These are phyloP conservation scores for Drosophila suzukii DNA, from an alignment of 1,140 invertebrate species.

Conservation along the genomic window DNA sequence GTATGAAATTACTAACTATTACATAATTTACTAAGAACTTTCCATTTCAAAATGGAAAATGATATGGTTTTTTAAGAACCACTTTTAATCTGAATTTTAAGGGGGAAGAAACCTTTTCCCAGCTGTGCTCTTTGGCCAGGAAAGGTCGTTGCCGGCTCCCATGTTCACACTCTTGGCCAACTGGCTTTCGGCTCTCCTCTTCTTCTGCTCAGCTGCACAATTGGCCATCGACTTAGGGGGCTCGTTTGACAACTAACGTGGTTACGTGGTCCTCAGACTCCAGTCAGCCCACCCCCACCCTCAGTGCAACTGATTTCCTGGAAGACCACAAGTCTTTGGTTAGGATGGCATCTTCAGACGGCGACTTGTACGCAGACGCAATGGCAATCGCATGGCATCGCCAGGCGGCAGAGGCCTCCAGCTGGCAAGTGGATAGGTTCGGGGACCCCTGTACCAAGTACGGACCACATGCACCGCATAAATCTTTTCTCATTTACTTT, in stretches of 20 bases:
- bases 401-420: constrained; percentile 13
- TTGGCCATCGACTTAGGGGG: constrained; percentile 65
- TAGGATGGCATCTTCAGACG: constrained; percentile 67
- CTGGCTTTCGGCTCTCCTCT: constrained; percentile 41
- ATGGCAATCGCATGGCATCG: constrained; percentile 8
- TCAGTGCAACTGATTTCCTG: constrained; percentile 59
- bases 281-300: constrained; percentile 45
- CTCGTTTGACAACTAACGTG: constrained; percentile 70
- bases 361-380: constrained; percentile 9
- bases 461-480: constrained; percentile 69
- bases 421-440: constrained; percentile 30
- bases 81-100: neutral
- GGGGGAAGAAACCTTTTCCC: neutral
- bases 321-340: constrained; percentile 52
- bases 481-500: constrained; percentile 72
- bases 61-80: too few relatives aligned
- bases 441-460: constrained; percentile 54
- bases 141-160: constrained; percentile 58
- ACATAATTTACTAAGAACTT: too few relatives aligned
- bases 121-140: constrained; percentile 33
- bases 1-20: too few relatives aligned
- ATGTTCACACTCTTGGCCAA: constrained; percentile 49
- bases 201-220: constrained; percentile 54
- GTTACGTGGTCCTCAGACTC: constrained; percentile 54
- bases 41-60: too few relatives aligned